Conservation (phyloP, 64 coral and sea anemone species). For the Stichodactyla mertensii region DNA sequence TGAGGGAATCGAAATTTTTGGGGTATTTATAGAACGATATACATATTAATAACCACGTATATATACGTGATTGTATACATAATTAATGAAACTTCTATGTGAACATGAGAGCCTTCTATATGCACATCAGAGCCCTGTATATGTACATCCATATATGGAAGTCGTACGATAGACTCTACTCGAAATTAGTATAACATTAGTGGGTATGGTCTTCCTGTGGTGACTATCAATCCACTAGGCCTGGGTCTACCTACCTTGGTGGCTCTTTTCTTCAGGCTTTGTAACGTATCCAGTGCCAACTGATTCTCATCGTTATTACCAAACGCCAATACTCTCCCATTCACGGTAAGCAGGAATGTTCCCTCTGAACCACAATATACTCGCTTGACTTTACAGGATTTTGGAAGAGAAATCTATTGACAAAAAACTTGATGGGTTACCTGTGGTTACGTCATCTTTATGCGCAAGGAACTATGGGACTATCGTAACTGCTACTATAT, state of each 20-base stretch:
- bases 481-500: not conserved
- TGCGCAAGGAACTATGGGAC: too few relatives aligned
- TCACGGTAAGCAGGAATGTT: conserved; percentile 71
- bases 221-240: conserved; percentile 43
- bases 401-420: not conserved
- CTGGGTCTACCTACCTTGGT: conserved; percentile 43
- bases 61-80: too few relatives aligned
- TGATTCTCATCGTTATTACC: conserved; percentile 98
- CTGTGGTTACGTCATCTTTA: not conserved
- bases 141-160: too few relatives aligned
- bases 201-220: conserved; percentile 33
- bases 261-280: conserved; percentile 81
- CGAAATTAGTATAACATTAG: conserved; percentile 24
- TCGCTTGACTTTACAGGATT: conserved; percentile 20
- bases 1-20: too few relatives aligned
- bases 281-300: conserved; percentile 70
- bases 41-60: too few relatives aligned
- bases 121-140: too few relatives aligned
- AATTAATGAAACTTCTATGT: too few relatives aligned
- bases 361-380: conserved; percentile 74
- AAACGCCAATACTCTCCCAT: conserved; percentile 83
- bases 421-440: not conserved
- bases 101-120: too few relatives aligned
- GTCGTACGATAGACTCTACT: too few relatives aligned
- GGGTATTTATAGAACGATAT: too few relatives aligned